phyloP scores from a whole-genome alignment of 1,140 invertebrate genomes.

The Ceratosolen fusciceps region DNA sequence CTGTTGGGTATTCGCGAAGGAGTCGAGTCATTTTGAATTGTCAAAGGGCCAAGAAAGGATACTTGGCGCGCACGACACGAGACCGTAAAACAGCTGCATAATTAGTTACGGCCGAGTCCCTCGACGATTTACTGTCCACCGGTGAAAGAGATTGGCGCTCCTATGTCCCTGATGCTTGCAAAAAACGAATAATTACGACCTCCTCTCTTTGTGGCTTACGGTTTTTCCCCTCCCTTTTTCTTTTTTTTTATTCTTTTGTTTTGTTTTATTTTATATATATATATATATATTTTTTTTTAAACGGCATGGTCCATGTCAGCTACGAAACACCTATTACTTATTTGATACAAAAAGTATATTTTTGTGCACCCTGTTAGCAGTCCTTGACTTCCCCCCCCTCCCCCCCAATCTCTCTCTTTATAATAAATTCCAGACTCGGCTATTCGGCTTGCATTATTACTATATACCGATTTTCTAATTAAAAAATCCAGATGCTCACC shows the following conservation, averaged over 20 bases:
- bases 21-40: slow-evolving; percentile 22
- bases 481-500: too few relatives aligned
- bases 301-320: too few relatives aligned
- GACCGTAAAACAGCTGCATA: slow-evolving; percentile 22
- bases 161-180: neutral
- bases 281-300: too few relatives aligned
- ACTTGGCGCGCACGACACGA: slow-evolving; percentile 10
- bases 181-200: slow-evolving; percentile 7
- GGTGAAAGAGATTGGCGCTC: slow-evolving; percentile 18
- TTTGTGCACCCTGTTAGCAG: too few relatives aligned
- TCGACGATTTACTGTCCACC: slow-evolving; percentile 20
- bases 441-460: too few relatives aligned
- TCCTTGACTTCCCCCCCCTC: too few relatives aligned
- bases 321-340: neutral
- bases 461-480: too few relatives aligned
- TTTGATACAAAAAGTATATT: neutral
- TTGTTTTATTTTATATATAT: too few relatives aligned
- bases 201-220: slow-evolving; percentile 19
- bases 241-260: too few relatives aligned
- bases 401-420: too few relatives aligned
- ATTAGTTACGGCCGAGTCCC: slow-evolving; percentile 26
- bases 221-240: too few relatives aligned
- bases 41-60: slow-evolving; percentile 26
- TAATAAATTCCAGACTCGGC: too few relatives aligned
- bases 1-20: neutral